Percentiles rank a stretch among this genome's conserved stretches.
phyloP scores from a whole-genome alignment of 2,888 invertebrate species.

The Tipula vernalis region DNA sequence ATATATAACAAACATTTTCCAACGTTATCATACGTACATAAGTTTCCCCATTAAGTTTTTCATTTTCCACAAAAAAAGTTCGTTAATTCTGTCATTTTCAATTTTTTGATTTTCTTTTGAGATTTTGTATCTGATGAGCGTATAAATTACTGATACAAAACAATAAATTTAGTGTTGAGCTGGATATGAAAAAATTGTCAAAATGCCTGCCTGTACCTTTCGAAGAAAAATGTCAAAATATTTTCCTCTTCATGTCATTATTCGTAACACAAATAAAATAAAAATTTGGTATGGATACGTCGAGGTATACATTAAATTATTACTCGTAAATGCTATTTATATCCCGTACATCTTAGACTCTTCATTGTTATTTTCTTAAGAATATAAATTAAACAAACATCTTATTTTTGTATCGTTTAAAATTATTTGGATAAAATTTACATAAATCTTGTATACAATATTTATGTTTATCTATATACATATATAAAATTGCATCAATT shows the following conservation, averaged over 20 bases:
- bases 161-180: background rate
- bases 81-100: background rate
- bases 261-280: background rate
- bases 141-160: background rate
- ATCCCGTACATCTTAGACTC: background rate
- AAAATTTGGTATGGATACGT: background rate
- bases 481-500: background rate
- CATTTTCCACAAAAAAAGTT: background rate
- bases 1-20: background rate
- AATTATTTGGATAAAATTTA: background rate
- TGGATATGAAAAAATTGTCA: background rate
- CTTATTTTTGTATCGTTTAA: background rate
- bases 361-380: background rate
- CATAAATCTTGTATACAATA: background rate
- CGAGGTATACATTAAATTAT: background rate
- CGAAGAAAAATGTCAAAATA: background rate
- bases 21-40: background rate
- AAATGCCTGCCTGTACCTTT: background rate
- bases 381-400: background rate
- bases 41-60: background rate
- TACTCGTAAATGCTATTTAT: background rate
- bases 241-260: background rate
- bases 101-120: background rate
- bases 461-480: background rate
- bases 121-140: background rate